Evolutionary conservation across 2,113 vertebrate species (phyloP).

Genomic region (Halichoeres trimaculatus): DNA sequence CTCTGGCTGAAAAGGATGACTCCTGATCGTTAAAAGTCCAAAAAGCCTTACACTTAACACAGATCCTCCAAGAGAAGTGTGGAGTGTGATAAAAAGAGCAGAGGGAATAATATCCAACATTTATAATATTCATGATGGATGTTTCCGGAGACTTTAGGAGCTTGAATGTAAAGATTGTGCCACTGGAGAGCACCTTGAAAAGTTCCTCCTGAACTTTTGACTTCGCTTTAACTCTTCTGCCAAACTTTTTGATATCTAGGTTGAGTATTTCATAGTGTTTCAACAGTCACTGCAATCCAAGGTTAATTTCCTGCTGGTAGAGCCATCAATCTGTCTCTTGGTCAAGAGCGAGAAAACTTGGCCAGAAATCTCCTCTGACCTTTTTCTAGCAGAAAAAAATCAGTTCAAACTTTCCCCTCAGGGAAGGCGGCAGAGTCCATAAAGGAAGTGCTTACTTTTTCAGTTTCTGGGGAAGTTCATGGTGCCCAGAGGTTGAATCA

Average conservation of each 20-base stretch:
- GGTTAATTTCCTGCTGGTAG: background rate
- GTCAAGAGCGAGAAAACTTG: background rate
- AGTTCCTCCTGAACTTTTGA: conserved; percentile 17
- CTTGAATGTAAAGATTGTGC: conserved; percentile 15
- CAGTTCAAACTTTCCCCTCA: background rate
- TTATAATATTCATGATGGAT: background rate
- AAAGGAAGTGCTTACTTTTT: background rate
- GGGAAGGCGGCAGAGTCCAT: background rate
- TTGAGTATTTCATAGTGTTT: background rate
- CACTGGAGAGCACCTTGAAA: background rate
- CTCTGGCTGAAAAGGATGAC: background rate
- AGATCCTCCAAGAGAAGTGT: background rate
- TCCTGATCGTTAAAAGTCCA: background rate
- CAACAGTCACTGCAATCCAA: background rate
- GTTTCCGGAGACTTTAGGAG: conserved; percentile 10
- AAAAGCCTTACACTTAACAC: background rate
- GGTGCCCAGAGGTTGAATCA: background rate
- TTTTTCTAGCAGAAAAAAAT: background rate
- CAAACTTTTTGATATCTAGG: too few relatives aligned
- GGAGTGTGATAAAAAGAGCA: background rate
- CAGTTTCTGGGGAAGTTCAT: background rate
- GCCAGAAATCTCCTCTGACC: background rate
- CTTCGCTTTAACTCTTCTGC: conserved; percentile 7
- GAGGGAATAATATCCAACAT: conserved; percentile 19
- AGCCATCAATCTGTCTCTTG: background rate